phyloP scores from a whole-genome alignment of 2,113 vertebrate genomes.

The Alouatta palliata region DNA sequence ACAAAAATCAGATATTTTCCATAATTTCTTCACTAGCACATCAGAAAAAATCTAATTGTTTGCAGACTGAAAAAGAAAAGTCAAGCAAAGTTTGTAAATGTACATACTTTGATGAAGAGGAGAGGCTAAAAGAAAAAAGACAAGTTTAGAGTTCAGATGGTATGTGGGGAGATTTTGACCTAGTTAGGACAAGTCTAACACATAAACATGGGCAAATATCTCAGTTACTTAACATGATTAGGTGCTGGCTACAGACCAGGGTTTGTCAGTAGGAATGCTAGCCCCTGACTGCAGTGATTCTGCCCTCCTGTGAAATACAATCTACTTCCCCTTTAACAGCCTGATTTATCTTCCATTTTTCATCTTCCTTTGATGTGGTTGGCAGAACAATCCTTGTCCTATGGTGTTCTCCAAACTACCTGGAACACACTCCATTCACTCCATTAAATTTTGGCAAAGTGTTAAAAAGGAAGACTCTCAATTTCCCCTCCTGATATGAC shows the following conservation, averaged over 20 bases:
- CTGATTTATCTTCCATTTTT: not conserved
- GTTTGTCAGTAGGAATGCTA: not conserved
- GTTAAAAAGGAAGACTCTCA: not conserved
- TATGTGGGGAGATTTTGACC: not conserved
- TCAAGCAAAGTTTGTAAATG: not conserved
- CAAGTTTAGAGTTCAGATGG: not conserved
- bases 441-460: not conserved
- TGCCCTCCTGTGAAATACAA: not conserved
- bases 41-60: not conserved
- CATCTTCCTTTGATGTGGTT: not conserved
- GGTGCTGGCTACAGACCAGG: not conserved
- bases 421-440: not conserved
- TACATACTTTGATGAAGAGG: not conserved
- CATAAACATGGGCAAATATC: not conserved
- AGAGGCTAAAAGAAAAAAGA: not conserved
- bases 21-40: not conserved
- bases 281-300: not conserved
- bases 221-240: not conserved
- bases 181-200: not conserved
- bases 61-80: not conserved
- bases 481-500: too few relatives aligned
- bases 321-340: not conserved
- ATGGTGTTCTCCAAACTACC: not conserved
- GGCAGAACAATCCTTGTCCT: not conserved
- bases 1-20: not conserved